Percentiles rank a stretch among this genome's conserved stretches.
These are phyloP conservation scores for Ennomos fuscantarius DNA, from an alignment of 2,888 invertebrate genomes.

Conservation along the genomic window DNA sequence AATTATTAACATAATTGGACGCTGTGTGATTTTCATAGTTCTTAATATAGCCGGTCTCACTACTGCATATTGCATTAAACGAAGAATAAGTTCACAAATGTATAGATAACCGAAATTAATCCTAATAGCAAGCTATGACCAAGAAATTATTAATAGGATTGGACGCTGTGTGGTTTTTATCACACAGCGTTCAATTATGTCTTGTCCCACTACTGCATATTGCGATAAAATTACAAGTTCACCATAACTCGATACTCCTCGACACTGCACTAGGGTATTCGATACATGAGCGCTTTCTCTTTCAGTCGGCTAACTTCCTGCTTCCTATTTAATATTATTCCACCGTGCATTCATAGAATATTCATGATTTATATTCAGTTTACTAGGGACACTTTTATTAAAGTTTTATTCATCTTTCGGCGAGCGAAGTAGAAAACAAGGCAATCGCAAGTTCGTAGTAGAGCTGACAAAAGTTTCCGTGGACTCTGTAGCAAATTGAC, in stretches of 20 bases:
- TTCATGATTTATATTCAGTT: slow-evolving; percentile 26
- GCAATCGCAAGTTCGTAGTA: slow-evolving; percentile 72
- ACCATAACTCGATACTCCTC: slow-evolving; percentile 8
- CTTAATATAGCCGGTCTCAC: too few relatives aligned
- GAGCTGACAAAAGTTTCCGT: slow-evolving; percentile 62
- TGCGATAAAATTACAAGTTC: background rate
- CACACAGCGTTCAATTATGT: too few relatives aligned
- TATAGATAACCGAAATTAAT: too few relatives aligned
- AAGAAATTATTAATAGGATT: too few relatives aligned
- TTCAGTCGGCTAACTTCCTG: background rate
- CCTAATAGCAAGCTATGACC: too few relatives aligned
- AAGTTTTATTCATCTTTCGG: slow-evolving; percentile 69
- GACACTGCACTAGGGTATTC: slow-evolving; percentile 7
- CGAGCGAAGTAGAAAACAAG: slow-evolving; percentile 70
- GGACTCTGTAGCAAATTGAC: slow-evolving; percentile 67
- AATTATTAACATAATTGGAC: too few relatives aligned
- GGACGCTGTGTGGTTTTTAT: too few relatives aligned
- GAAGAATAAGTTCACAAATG: too few relatives aligned
- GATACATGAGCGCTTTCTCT: slow-evolving; percentile 8
- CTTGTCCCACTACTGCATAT: too few relatives aligned
- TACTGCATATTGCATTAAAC: too few relatives aligned
- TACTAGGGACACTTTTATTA: slow-evolving; percentile 38
- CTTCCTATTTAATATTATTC: slow-evolving; percentile 5
- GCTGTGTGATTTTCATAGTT: too few relatives aligned
- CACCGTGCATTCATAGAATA: slow-evolving; percentile 12